phyloP scores from a whole-genome alignment of 2,113 vertebrate genomes.

The Nestor notabilis region DNA sequence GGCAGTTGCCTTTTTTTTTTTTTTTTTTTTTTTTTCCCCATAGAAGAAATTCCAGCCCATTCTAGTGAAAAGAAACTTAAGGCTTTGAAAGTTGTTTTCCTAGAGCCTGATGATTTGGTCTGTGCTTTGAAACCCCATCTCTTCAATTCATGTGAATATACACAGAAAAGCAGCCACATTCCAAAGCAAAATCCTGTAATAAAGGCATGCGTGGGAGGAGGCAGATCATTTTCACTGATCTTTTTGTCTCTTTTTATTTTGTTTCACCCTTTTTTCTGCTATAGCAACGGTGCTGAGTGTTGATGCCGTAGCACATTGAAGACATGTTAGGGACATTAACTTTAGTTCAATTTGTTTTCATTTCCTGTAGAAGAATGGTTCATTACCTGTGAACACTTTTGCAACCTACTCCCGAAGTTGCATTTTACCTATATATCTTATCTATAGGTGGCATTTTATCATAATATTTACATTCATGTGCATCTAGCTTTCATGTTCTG shows the following conservation, averaged over 20 bases:
- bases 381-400: not conserved
- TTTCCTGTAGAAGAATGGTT: not conserved
- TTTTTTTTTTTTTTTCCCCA: not conserved
- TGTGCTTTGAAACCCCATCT: not conserved
- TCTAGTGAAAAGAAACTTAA: not conserved
- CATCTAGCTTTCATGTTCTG: not conserved
- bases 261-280: not conserved
- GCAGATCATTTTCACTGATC: not conserved
- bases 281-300: not conserved
- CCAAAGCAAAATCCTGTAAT: not conserved
- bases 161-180: not conserved
- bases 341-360: not conserved
- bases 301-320: not conserved
- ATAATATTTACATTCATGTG: not conserved
- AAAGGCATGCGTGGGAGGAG: not conserved
- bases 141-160: not conserved
- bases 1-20: not conserved
- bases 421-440: not conserved
- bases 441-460: not conserved
- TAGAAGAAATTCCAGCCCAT: not conserved
- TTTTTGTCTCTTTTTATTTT: conserved; percentile 12
- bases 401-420: not conserved
- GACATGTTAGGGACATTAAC: not conserved
- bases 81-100: not conserved
- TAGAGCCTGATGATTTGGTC: not conserved